Percentiles rank a stretch among this genome's conserved stretches.
phyloP scores from a whole-genome alignment of 2,113 vertebrate genomes.

The Chunga burmeisteri region DNA sequence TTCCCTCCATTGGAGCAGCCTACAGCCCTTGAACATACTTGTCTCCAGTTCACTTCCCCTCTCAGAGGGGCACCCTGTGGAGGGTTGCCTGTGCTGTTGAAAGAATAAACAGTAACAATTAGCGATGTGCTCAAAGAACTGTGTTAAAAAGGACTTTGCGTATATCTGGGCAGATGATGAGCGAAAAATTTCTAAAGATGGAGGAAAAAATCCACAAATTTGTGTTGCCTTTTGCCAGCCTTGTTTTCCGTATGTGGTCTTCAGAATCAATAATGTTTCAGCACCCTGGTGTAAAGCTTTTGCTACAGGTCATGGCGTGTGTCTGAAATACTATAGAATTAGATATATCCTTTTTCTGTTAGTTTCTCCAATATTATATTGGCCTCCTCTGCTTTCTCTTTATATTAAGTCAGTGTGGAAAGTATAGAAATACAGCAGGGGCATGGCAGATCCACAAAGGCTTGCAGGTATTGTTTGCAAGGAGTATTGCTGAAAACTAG shows the following conservation, averaged over 20 bases:
- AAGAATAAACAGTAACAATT: background rate
- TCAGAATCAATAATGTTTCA: constrained; percentile 53
- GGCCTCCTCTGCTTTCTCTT: constrained; percentile 13
- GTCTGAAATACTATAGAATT: constrained; percentile 47
- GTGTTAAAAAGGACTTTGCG: background rate
- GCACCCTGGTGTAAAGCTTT: constrained; percentile 52
- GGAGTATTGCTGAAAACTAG: background rate
- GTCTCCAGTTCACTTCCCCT: background rate
- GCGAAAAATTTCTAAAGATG: background rate
- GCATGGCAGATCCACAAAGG: background rate
- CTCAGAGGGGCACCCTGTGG: background rate
- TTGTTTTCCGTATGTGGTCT: constrained; percentile 4
- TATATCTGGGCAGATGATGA: background rate
- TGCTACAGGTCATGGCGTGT: constrained; percentile 46
- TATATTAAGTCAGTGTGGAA: constrained; percentile 7
- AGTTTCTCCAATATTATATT: constrained; percentile 19
- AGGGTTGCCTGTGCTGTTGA: background rate
- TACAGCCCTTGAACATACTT: background rate
- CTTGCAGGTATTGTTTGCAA: background rate
- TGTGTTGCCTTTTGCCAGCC: background rate
- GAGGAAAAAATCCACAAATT: background rate
- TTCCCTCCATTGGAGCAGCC: background rate
- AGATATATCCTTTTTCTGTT: constrained; percentile 37
- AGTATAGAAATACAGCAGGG: background rate
- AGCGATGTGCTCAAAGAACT: background rate